Conservation (phyloP, 2,113 vertebrate genomes). For the Sinocyclocheilus anshuiensis region DNA sequence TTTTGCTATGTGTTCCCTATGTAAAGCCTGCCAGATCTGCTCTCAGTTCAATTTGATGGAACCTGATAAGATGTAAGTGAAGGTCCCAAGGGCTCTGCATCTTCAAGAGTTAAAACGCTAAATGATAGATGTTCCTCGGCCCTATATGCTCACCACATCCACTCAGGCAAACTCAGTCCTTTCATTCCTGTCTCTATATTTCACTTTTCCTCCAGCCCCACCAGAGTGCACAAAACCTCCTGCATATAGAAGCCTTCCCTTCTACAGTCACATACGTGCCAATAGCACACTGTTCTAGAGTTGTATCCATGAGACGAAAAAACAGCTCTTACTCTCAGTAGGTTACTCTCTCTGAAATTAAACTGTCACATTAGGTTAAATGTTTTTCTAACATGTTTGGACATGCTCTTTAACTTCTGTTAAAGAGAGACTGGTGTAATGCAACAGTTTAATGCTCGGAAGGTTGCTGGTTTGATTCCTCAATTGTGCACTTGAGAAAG, state of each 20-base stretch:
- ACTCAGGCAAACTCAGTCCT: background rate
- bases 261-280: background rate
- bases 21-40: background rate
- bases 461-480: background rate
- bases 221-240: background rate
- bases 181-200: background rate
- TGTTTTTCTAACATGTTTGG: background rate
- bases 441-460: background rate
- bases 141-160: constrained; percentile 5
- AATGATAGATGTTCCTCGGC: background rate
- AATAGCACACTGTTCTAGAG: background rate
- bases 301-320: background rate
- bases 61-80: background rate
- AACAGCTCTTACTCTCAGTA: background rate
- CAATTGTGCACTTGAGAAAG: background rate
- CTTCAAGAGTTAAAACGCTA: constrained; percentile 1
- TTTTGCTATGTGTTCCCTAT: background rate
- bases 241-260: background rate
- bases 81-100: background rate
- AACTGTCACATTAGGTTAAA: background rate
- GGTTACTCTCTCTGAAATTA: background rate
- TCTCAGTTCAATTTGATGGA: no score
- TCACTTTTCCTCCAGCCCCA: background rate
- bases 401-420: background rate
- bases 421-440: background rate